Evolutionary conservation across 2,113 vertebrate species (phyloP).

Genomic region (Tauraco erythrolophus): DNA sequence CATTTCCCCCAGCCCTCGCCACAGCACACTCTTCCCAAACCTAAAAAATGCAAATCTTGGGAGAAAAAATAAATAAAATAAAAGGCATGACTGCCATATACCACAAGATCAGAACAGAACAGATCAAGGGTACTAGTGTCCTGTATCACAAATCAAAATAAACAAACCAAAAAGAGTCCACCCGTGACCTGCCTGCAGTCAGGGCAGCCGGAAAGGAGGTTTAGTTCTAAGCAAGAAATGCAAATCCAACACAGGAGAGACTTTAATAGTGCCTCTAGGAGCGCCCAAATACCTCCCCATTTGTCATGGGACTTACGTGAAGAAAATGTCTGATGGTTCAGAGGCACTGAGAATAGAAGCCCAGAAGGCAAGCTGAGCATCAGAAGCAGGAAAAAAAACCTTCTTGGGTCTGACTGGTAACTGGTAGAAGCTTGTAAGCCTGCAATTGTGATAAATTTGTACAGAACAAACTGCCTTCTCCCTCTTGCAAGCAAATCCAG

Average conservation of each 20-base stretch:
- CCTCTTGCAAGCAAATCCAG: background rate
- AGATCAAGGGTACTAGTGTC: background rate
- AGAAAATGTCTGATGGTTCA: background rate
- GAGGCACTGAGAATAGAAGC: background rate
- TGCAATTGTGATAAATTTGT: background rate
- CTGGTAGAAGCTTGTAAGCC: background rate
- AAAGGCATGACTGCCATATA: background rate
- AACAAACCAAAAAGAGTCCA: background rate
- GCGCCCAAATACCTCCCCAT: background rate
- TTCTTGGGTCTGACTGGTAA: background rate
- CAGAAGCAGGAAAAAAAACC: background rate
- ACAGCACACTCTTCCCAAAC: background rate
- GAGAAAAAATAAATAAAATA: background rate
- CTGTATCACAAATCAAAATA: background rate
- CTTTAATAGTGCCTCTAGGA: background rate
- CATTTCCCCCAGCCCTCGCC: background rate
- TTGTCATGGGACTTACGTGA: background rate
- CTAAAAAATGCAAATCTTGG: background rate
- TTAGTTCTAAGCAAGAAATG: background rate
- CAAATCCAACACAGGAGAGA: background rate
- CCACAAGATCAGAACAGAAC: background rate
- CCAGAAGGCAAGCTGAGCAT: background rate
- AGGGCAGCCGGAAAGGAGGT: background rate
- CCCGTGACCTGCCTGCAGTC: background rate
- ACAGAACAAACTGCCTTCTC: background rate